These are phyloP conservation scores for Rhizoglyphus robini DNA, from an alignment of 1,140 invertebrate genomes.

Conservation along the genomic window DNA sequence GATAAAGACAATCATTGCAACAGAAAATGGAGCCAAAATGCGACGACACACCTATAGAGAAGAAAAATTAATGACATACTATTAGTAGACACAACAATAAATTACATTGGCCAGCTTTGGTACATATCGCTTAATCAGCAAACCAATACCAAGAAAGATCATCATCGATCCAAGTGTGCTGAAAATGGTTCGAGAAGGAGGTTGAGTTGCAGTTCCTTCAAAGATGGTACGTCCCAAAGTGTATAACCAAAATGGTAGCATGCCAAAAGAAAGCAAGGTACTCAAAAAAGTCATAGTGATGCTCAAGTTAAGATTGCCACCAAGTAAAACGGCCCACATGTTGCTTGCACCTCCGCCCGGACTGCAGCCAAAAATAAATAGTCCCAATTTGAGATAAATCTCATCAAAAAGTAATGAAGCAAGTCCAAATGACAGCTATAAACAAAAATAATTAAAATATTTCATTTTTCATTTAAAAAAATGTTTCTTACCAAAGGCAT, in stretches of 20 bases:
- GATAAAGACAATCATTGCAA: slow-evolving; percentile 66
- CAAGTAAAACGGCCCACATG: slow-evolving; percentile 76
- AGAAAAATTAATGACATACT: neutral
- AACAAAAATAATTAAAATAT: slow-evolving; percentile 39
- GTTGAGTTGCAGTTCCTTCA: slow-evolving; percentile 46
- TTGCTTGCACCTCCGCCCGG: slow-evolving; percentile 90
- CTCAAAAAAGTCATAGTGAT: slow-evolving; percentile 84
- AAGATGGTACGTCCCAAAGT: slow-evolving; percentile 70
- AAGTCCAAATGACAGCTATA: slow-evolving; percentile 24
- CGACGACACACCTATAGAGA: slow-evolving; percentile 46
- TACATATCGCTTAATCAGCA: slow-evolving; percentile 42
- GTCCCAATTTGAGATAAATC: slow-evolving; percentile 58
- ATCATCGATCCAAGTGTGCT: slow-evolving; percentile 59
- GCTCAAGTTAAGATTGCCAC: slow-evolving; percentile 71
- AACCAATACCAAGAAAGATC: slow-evolving; percentile 64
- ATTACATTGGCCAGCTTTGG: slow-evolving; percentile 44
- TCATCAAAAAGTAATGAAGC: slow-evolving; percentile 40
- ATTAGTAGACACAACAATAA: slow-evolving; percentile 4
- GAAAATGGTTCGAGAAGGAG: slow-evolving; percentile 68
- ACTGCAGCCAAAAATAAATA: slow-evolving; percentile 79
- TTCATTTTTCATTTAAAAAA: slow-evolving; percentile 31
- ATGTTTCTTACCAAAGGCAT: slow-evolving; percentile 73
- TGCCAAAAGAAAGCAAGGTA: slow-evolving; percentile 71
- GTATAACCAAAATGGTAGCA: slow-evolving; percentile 91
- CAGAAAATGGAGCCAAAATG: slow-evolving; percentile 71